A percentile compares a stretch with the other conserved stretches of the same genome.
Evolutionary conservation across 1,140 invertebrate genomes (phyloP).

Genomic region (Conopomorpha cramerella): DNA sequence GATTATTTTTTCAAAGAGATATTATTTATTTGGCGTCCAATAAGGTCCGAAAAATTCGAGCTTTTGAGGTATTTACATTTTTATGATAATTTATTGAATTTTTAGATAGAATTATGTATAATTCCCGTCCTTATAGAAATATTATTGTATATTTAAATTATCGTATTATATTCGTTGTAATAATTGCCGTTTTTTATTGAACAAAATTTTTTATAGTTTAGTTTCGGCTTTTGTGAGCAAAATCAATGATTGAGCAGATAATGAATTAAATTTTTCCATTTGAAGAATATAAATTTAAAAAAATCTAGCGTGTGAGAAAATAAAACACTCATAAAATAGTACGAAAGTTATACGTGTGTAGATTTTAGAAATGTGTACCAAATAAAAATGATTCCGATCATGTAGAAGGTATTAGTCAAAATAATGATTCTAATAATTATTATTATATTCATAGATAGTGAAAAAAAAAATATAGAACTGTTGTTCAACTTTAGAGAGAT

Average conservation of each 20-base stretch:
- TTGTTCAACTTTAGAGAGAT: too few relatives aligned
- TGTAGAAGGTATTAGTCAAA: too few relatives aligned
- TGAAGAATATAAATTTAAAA: too few relatives aligned
- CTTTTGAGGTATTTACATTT: neutral
- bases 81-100: neutral
- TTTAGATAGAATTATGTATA: neutral
- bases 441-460: too few relatives aligned
- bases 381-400: neutral
- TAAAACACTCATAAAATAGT: neutral
- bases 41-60: neutral
- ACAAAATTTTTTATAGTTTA: too few relatives aligned
- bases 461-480: too few relatives aligned
- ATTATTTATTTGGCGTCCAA: neutral
- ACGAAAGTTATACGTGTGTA: neutral
- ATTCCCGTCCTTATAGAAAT: neutral
- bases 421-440: too few relatives aligned
- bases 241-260: neutral
- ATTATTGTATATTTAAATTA: neutral
- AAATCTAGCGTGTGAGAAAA: too few relatives aligned
- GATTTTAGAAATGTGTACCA: neutral
- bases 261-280: neutral
- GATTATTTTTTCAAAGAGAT: neutral
- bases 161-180: neutral
- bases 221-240: too few relatives aligned
- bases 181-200: neutral